Percentiles rank a stretch among this genome's conserved stretches.
These are phyloP conservation scores for Platyrinchus mystaceus DNA, from an alignment of 2,797 vertebrate genomes.

Conservation along the genomic window DNA sequence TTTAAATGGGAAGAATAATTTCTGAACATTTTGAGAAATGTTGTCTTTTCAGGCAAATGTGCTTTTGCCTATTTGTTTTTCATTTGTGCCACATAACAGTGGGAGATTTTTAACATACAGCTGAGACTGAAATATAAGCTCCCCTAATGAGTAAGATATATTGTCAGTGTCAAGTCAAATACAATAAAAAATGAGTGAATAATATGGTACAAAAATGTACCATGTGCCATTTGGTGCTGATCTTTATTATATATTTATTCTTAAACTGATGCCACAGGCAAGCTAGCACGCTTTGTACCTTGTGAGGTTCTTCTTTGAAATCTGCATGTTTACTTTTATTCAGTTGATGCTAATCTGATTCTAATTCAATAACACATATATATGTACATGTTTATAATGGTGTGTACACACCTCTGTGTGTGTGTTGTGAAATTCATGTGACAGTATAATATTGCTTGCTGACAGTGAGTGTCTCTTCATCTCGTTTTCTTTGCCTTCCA, in stretches of 20 bases:
- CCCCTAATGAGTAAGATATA: slow-evolving; percentile 61
- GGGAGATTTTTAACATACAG: slow-evolving; percentile 66
- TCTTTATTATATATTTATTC: slow-evolving; percentile 11
- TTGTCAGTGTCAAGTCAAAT: slow-evolving; percentile 65
- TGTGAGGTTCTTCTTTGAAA: background rate
- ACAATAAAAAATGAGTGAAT: slow-evolving; percentile 63
- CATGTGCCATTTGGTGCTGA: slow-evolving; percentile 40
- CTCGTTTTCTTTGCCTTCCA: background rate
- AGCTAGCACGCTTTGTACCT: slow-evolving; percentile 3
- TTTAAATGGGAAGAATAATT: slow-evolving; percentile 51
- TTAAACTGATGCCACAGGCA: slow-evolving; percentile 34
- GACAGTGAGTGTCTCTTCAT: background rate
- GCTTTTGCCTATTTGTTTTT: slow-evolving; percentile 36
- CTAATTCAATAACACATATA: background rate
- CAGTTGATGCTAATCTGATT: background rate
- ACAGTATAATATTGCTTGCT: background rate
- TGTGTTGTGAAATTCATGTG: background rate
- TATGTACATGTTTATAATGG: background rate
- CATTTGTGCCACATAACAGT: slow-evolving; percentile 45
- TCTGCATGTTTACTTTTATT: background rate
- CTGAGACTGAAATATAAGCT: slow-evolving; percentile 60
- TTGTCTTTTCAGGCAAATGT: background rate
- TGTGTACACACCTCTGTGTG: background rate
- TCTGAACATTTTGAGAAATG: slow-evolving; percentile 26
- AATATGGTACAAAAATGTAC: slow-evolving; percentile 42